A percentile compares a stretch with the other conserved stretches of the same genome.
These are phyloP conservation scores for Centropus unirufus DNA, from an alignment of 2,113 vertebrate species.

Conservation along the genomic window DNA sequence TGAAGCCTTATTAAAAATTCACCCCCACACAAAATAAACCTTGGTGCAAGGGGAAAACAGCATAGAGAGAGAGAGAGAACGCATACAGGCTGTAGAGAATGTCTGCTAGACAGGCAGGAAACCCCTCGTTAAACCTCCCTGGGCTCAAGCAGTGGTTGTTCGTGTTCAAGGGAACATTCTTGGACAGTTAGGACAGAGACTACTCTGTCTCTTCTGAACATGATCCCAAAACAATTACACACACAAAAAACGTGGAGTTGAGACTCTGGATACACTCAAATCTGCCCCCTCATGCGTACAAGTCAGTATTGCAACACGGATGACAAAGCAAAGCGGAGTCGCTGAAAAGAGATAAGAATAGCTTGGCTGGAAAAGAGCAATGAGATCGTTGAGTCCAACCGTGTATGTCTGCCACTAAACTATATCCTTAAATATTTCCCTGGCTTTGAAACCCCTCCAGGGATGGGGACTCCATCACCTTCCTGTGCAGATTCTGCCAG, in stretches of 20 bases:
- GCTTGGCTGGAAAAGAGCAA: too few species aligned
- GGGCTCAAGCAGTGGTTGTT: background rate
- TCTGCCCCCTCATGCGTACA: background rate
- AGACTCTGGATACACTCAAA: background rate
- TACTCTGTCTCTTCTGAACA: background rate
- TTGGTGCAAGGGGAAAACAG: background rate
- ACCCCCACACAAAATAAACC: background rate
- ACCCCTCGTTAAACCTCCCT: background rate
- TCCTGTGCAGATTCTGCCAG: too few species aligned
- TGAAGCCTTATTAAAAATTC: background rate
- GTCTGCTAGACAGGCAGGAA: background rate
- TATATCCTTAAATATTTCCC: too few species aligned
- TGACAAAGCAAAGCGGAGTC: accelerated
- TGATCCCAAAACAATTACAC: background rate
- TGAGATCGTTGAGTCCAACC: too few species aligned
- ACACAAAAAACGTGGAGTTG: background rate
- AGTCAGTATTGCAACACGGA: accelerated
- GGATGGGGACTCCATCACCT: too few species aligned
- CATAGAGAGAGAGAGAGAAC: background rate
- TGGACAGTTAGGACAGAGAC: background rate
- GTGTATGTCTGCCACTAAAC: too few species aligned
- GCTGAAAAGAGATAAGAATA: background rate
- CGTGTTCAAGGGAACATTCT: constrained; percentile 9
- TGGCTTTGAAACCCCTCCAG: too few species aligned
- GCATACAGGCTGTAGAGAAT: background rate